Evolutionary conservation across 2,888 invertebrate species (phyloP).

Genomic region (Synergus gifuensis): DNA sequence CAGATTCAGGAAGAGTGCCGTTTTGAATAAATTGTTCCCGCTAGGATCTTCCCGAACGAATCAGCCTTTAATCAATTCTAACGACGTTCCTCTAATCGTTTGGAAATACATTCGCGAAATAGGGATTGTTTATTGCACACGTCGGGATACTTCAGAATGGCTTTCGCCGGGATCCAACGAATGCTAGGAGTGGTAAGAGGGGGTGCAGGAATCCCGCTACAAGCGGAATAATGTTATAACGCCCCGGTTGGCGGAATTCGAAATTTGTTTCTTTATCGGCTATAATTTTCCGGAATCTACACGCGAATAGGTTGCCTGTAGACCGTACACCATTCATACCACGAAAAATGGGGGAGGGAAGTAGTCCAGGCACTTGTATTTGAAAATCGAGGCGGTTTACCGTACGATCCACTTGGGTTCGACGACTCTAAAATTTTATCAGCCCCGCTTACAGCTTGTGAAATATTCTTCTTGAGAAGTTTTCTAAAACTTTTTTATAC

Average conservation of each 20-base stretch:
- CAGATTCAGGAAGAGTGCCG: slow-evolving; percentile 8
- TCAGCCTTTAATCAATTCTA: slow-evolving; percentile 42
- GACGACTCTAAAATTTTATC: slow-evolving; percentile 74
- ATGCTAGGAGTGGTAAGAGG: slow-evolving; percentile 45
- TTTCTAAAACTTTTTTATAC: slow-evolving; percentile 59
- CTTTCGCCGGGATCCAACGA: slow-evolving; percentile 58
- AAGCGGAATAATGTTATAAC: slow-evolving; percentile 74
- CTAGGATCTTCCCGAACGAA: slow-evolving; percentile 7
- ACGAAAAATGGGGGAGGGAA: slow-evolving; percentile 20
- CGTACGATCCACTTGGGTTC: slow-evolving; percentile 52
- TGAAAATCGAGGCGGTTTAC: slow-evolving; percentile 62
- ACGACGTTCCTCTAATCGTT: slow-evolving; percentile 57
- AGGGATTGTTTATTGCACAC: slow-evolving; percentile 67
- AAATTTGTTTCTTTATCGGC: slow-evolving; percentile 77
- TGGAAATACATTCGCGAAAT: slow-evolving; percentile 59
- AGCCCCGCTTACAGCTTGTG: slow-evolving; percentile 52
- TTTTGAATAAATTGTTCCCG: slow-evolving; percentile 19
- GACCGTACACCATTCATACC: slow-evolving; percentile 38
- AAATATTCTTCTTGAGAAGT: slow-evolving; percentile 50
- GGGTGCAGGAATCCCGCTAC: slow-evolving; percentile 60
- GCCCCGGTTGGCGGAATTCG: slow-evolving; percentile 69
- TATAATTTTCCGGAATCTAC: slow-evolving; percentile 75
- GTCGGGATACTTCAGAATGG: slow-evolving; percentile 63
- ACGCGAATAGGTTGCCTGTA: slow-evolving; percentile 69
- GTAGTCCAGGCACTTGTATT: slow-evolving; percentile 58